Conservation (phyloP, 2,797 vertebrate species). For the Catamblyrhynchus diadema region DNA sequence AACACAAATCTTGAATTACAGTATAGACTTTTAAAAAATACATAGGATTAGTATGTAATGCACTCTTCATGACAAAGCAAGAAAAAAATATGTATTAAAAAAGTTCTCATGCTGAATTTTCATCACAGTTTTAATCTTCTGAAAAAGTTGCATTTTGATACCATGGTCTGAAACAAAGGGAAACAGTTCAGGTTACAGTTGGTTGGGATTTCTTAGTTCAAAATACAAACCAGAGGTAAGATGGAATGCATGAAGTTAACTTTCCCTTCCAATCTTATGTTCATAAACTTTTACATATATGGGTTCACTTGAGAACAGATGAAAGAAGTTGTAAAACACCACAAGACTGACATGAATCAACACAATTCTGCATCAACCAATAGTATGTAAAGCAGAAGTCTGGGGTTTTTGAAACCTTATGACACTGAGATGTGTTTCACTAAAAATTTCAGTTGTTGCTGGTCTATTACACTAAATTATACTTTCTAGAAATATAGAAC, state of each 20-base stretch:
- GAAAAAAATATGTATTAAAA: not conserved
- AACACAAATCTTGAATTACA: not conserved
- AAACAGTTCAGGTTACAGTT: not conserved
- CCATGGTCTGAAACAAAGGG: not conserved
- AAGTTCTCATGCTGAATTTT: not conserved
- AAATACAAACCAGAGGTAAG: not conserved
- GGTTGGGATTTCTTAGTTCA: not conserved
- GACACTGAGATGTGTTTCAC: not conserved
- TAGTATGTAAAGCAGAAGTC: not conserved
- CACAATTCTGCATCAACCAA: not conserved
- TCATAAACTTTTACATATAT: not conserved
- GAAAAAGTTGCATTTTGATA: not conserved
- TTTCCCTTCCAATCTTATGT: not conserved
- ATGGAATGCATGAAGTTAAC: not conserved
- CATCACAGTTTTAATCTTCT: not conserved
- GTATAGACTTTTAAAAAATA: not conserved
- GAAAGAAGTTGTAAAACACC: not conserved
- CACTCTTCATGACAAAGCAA: not conserved
- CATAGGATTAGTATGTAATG: not conserved
- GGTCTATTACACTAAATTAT: not conserved
- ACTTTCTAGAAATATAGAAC: not conserved
- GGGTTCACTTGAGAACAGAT: not conserved
- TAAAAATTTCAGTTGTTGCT: not conserved
- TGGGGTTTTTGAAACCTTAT: not conserved
- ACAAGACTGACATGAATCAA: not conserved